These are phyloP conservation scores for Guaruba guarouba DNA, from an alignment of 2,113 vertebrate genomes.

Conservation along the genomic window DNA sequence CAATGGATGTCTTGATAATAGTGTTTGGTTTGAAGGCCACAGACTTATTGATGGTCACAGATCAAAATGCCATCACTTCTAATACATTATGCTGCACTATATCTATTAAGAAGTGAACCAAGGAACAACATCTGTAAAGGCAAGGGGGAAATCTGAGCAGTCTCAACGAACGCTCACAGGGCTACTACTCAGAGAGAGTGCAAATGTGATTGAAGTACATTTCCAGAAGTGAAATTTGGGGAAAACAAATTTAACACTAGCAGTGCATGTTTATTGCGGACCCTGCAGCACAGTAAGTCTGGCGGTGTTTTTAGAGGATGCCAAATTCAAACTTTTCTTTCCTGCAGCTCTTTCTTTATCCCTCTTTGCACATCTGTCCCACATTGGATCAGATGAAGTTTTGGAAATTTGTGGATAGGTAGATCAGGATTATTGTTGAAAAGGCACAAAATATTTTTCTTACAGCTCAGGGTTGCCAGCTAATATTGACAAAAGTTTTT, in stretches of 20 bases:
- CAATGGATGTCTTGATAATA: neutral
- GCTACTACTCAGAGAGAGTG: neutral
- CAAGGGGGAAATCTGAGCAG: neutral
- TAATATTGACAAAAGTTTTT: neutral
- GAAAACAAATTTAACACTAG: neutral
- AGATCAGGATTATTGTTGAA: neutral
- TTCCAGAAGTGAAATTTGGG: neutral
- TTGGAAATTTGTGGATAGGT: neutral
- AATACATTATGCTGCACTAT: constrained; percentile 47
- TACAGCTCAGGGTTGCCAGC: neutral
- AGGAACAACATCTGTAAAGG: neutral
- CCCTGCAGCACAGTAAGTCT: neutral
- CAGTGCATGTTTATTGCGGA: neutral
- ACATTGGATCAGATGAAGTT: neutral
- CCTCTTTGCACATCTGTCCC: neutral
- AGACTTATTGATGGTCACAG: constrained; percentile 42
- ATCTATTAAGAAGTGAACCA: constrained; percentile 23
- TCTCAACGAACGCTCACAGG: neutral
- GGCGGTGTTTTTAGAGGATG: neutral
- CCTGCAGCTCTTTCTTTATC: neutral
- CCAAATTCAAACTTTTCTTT: neutral
- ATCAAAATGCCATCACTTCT: constrained; percentile 54
- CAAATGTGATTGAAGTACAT: fast-evolving
- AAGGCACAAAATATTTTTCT: neutral
- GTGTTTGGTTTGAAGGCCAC: constrained; percentile 46